Percentiles rank a stretch among this genome's conserved stretches.
These are phyloP conservation scores for Heterodera schachtii DNA, from an alignment of 1,140 invertebrate species.

Conservation along the genomic window DNA sequence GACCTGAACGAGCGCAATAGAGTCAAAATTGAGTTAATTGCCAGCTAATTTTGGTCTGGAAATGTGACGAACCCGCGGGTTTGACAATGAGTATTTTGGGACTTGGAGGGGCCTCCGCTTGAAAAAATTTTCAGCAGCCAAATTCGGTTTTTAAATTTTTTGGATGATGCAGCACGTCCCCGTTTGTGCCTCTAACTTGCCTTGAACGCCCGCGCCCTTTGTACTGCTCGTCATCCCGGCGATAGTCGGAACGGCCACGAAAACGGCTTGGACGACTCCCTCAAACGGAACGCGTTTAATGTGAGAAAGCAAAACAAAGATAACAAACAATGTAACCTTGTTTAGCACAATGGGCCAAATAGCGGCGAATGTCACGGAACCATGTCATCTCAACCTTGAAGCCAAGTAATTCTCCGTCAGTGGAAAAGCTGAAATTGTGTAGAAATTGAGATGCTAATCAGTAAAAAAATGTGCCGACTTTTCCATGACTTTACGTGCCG, in stretches of 20 bases:
- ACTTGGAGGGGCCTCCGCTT: too few species aligned
- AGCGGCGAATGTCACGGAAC: constrained; percentile 51
- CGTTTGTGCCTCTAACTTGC: background rate
- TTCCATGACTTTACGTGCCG: constrained; percentile 35
- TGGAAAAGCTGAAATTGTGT: constrained; percentile 30
- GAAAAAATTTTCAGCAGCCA: background rate
- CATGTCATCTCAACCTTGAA: constrained; percentile 45
- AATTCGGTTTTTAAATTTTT: too few species aligned
- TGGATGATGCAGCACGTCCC: too few species aligned
- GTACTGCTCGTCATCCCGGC: background rate
- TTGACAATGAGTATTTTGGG: too few species aligned
- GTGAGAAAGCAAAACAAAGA: background rate
- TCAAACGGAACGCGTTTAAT: background rate
- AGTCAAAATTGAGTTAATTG: background rate
- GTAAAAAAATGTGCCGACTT: background rate
- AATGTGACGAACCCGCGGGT: too few species aligned
- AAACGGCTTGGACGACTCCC: constrained; percentile 32
- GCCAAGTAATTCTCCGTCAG: constrained; percentile 39
- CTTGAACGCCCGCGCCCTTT: background rate
- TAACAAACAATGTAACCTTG: constrained; percentile 17
- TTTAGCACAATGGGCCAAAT: constrained; percentile 40
- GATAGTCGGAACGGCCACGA: constrained; percentile 11
- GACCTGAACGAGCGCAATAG: background rate
- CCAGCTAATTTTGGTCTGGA: background rate
- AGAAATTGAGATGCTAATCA: background rate